A percentile compares a stretch with the other conserved stretches of the same genome.
These are phyloP conservation scores for Tachina lurida DNA, from an alignment of 2,888 invertebrate genomes.

Conservation along the genomic window DNA sequence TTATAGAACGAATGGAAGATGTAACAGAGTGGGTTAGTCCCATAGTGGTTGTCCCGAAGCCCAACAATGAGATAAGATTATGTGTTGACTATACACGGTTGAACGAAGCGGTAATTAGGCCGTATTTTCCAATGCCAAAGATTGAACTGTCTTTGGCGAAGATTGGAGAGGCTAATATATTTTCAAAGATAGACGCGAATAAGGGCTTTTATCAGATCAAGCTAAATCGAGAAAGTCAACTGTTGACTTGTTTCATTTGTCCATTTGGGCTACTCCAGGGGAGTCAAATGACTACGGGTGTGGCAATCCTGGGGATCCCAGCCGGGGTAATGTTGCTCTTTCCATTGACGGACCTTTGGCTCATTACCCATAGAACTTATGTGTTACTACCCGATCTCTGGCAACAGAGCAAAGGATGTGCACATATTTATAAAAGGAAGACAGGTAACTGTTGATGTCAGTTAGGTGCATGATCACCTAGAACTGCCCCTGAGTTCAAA, in stretches of 20 bases:
- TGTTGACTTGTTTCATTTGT: neutral
- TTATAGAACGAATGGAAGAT: neutral
- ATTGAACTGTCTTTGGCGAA: neutral
- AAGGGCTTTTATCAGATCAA: slow-evolving; percentile 4
- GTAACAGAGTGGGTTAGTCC: neutral
- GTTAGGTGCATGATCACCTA: too few species aligned
- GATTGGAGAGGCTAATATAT: neutral
- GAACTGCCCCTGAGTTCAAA: too few species aligned
- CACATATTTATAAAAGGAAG: too few species aligned
- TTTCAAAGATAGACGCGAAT: neutral
- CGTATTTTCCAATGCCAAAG: neutral
- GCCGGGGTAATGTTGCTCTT: too few species aligned
- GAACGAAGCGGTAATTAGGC: neutral
- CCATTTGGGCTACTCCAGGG: too few species aligned
- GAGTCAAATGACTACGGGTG: too few species aligned
- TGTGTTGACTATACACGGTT: neutral
- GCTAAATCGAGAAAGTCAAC: neutral
- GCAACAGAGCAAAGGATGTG: too few species aligned
- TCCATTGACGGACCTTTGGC: too few species aligned
- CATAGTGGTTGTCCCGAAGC: neutral
- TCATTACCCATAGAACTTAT: too few species aligned
- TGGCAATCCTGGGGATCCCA: too few species aligned
- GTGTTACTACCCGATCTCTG: too few species aligned
- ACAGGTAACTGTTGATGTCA: too few species aligned
- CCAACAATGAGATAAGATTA: neutral